Evolutionary conservation across 2,797 vertebrate genomes (phyloP).

Genomic region (Acipenser ruthenus): DNA sequence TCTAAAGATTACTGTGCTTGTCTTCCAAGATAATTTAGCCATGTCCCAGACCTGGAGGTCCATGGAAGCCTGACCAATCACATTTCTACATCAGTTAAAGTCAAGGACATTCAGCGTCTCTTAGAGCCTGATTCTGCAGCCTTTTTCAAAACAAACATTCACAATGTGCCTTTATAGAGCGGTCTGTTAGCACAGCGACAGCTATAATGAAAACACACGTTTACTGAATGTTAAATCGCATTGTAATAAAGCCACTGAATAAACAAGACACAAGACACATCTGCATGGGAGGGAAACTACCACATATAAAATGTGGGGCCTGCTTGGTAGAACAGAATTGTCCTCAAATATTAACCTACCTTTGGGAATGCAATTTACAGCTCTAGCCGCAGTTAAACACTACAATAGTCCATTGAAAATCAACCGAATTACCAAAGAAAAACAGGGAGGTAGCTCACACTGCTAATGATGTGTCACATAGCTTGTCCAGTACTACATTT

Average conservation of each 20-base stretch:
- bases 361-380: no score
- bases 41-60: background rate
- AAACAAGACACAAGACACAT: constrained; percentile 36
- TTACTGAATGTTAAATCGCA: constrained; percentile 63
- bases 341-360: background rate
- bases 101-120: constrained; percentile 38
- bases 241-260: constrained; percentile 55
- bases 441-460: no score
- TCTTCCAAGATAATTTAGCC: background rate
- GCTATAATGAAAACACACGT: constrained; percentile 63
- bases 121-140: constrained; percentile 44
- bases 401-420: no score
- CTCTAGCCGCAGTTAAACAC: no score
- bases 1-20: background rate
- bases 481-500: no score
- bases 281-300: constrained; percentile 56
- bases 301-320: background rate
- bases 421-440: no score
- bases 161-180: constrained; percentile 78
- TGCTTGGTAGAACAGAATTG: background rate
- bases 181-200: constrained; percentile 69
- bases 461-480: no score
- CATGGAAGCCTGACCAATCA: background rate
- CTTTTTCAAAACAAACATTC: constrained; percentile 63
- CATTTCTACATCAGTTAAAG: constrained; percentile 39